Conservation (phyloP, 2,113 vertebrate species). For the Lonchura striata region DNA sequence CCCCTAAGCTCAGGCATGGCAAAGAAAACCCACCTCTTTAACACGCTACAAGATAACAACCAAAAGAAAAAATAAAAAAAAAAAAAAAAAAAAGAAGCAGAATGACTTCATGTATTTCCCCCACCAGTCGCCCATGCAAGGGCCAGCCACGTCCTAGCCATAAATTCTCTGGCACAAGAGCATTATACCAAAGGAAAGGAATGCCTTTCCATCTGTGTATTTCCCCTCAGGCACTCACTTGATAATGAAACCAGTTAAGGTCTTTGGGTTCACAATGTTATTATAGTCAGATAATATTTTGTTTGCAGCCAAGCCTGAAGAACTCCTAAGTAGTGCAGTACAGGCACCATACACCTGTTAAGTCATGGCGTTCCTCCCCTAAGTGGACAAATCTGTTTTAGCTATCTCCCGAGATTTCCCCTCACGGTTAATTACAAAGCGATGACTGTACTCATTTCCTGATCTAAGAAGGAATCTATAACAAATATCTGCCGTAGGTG, state of each 20-base stretch:
- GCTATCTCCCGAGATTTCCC: slow-evolving; percentile 47
- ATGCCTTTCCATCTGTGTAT: slow-evolving; percentile 64
- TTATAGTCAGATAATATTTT: slow-evolving; percentile 61
- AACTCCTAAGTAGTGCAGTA: slow-evolving; percentile 47
- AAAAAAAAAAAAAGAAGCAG: background rate
- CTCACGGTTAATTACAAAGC: slow-evolving; percentile 57
- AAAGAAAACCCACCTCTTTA: background rate
- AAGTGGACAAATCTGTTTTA: slow-evolving; percentile 60
- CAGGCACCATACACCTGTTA: slow-evolving; percentile 62
- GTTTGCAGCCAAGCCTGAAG: slow-evolving; percentile 59
- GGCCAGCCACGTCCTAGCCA: background rate
- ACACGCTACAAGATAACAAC: background rate
- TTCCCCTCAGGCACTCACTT: slow-evolving; percentile 57
- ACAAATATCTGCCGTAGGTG: slow-evolving; percentile 30
- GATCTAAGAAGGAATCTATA: slow-evolving; percentile 25
- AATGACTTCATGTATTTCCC: background rate
- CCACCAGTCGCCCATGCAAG: background rate
- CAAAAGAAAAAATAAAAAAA: too few relatives aligned
- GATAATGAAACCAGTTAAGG: slow-evolving; percentile 70
- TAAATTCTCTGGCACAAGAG: slow-evolving; percentile 52
- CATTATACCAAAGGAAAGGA: slow-evolving; percentile 59
- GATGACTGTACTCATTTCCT: slow-evolving; percentile 53
- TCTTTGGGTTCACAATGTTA: slow-evolving; percentile 64
- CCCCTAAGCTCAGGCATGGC: background rate
- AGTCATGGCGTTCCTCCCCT: slow-evolving; percentile 5